Base-by-base conservation (phyloP, 1,140 invertebrate species). In the Heterodera schachtii region DNA sequence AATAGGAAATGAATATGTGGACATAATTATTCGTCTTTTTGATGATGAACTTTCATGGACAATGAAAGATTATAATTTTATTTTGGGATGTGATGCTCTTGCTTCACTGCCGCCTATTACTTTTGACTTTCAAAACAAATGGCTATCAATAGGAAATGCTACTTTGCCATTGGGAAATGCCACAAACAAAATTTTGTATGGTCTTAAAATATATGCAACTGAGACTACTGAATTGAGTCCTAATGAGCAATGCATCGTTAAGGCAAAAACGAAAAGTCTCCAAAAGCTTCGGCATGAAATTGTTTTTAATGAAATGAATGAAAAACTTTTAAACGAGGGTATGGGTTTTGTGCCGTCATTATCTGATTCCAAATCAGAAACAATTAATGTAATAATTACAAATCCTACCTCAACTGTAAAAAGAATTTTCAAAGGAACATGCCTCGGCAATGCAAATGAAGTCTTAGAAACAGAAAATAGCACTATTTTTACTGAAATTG, bases 1-100 rank as follows among this genome's bases (percentile, higher is more conserved):
- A 46, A 47, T 73, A 16, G 71, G 46, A 16, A 52, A 52, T 46
- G 49, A 46, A 16, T 16, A 16, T 46, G 46, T 16, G 8, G 71
- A 73, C 8, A 47, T 46, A 16, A 16, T 73, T 4, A 46, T 73
- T 16, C 71, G 13, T 3, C 49, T 73, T 16, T 47, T 52, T 46
- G 49, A 73, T 9, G 19, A 73, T 73, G 16, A 73, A 13, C 16
- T 47, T 4, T 73, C 49, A 11, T 47, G 44, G 44, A 47, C 71
- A 13, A 73, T 47, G 8, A 46, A 16, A 46, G 71, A 52, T 13
- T 73, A 73, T 19, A 46, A 16, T 47, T 46, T 73, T 16, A 73
- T 73, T 16, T 47, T 73, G 13, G 71, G 71, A 47, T 73, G 71
- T 73, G 49, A 73, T 52, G 71, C 71, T 16, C 71, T 73, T 16